phyloP scores from a whole-genome alignment of 2,113 vertebrate genomes.

The Amblyopsis rosae region DNA sequence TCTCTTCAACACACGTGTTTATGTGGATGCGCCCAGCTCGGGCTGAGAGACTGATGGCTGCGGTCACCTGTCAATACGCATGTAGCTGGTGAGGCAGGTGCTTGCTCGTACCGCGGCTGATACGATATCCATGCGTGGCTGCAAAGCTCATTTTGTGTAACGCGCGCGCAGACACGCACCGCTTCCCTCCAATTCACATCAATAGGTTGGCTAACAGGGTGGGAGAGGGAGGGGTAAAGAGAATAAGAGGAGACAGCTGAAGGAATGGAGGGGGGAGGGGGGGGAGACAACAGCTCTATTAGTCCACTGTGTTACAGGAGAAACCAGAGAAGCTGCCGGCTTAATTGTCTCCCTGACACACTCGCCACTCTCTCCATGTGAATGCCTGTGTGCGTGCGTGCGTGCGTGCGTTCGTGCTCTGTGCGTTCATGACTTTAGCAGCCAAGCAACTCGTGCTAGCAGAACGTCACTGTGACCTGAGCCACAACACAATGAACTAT shows the following conservation, averaged over 20 bases:
- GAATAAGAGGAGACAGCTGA: constrained; percentile 37
- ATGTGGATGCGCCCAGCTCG: constrained; percentile 81
- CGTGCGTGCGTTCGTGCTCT: constrained; percentile 77
- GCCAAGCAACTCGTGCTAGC: background rate
- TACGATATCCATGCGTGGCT: constrained; percentile 79
- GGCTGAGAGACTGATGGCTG: constrained; percentile 28
- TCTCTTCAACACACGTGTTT: constrained; percentile 92
- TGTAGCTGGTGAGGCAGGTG: constrained; percentile 4
- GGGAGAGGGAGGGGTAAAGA: constrained; percentile 18
- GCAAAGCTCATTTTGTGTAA: constrained; percentile 48
- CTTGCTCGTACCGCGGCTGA: constrained; percentile 9
- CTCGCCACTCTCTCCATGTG: constrained; percentile 73
- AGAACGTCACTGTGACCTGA: constrained; percentile 19
- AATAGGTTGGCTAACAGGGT: constrained; percentile 44
- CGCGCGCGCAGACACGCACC: background rate
- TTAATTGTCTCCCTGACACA: constrained; percentile 84
- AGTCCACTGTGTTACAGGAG: constrained; percentile 77
- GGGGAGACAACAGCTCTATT: constrained; percentile 62
- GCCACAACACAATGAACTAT: constrained; percentile 77
- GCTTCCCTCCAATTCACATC: constrained; percentile 14
- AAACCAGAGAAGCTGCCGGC: constrained; percentile 74
- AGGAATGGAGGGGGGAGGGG: constrained; percentile 13
- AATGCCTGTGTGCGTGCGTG: constrained; percentile 61
- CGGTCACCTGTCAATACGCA: background rate
- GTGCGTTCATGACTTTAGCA: constrained; percentile 52